phyloP scores from a whole-genome alignment of 2,113 vertebrate species.

The Sinocyclocheilus grahami region DNA sequence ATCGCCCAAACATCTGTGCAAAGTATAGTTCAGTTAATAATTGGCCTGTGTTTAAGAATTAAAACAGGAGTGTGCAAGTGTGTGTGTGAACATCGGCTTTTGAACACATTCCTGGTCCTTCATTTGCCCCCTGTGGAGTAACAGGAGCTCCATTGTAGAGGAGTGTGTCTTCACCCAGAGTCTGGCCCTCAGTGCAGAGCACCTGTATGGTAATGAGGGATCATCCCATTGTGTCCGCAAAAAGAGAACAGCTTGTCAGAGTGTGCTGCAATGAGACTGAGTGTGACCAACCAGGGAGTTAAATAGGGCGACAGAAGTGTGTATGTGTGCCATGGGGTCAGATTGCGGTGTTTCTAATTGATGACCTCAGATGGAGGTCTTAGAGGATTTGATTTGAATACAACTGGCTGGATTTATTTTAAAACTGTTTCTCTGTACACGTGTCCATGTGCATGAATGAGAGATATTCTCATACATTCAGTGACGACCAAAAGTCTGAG shows the following conservation, averaged over 20 bases:
- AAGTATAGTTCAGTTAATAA: conserved; percentile 50
- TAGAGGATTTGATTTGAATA: conserved; percentile 18
- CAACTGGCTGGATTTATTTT: conserved; percentile 34
- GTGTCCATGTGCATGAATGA: conserved; percentile 6
- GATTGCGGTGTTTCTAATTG: conserved; percentile 46
- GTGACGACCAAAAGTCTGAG: background rate
- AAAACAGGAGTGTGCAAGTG: conserved; percentile 42
- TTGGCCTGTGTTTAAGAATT: conserved; percentile 34
- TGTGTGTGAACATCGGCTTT: conserved; percentile 30
- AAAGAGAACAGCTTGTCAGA: conserved; percentile 73
- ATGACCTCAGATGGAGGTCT: conserved; percentile 50
- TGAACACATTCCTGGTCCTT: conserved; percentile 33
- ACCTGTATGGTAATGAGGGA: conserved; percentile 76
- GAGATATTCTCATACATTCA: background rate
- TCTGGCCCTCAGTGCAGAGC: conserved; percentile 53
- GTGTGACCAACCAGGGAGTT: conserved; percentile 44
- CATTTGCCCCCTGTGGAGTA: conserved; percentile 60
- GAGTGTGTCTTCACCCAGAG: conserved; percentile 60
- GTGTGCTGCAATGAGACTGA: conserved; percentile 71
- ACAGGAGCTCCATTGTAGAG: conserved; percentile 53
- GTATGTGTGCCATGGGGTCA: conserved; percentile 47
- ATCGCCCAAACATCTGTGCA: background rate
- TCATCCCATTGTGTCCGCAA: conserved; percentile 65
- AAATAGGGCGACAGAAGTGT: conserved; percentile 47
- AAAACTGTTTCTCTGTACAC: background rate